These are phyloP conservation scores for Seira musarum DNA, from an alignment of 2,888 invertebrate genomes.

Conservation along the genomic window DNA sequence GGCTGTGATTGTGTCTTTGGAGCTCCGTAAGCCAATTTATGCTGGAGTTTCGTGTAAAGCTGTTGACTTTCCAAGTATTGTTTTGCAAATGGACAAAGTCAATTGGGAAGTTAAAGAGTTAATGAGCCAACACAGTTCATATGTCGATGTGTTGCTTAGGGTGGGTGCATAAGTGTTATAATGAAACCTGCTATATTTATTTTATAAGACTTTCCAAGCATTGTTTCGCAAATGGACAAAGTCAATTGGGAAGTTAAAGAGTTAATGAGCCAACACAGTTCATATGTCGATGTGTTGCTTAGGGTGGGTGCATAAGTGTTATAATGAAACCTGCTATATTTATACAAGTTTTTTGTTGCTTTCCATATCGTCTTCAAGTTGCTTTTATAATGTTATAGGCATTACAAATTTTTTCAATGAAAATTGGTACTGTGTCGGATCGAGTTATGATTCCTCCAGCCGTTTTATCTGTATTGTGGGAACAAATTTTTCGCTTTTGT, in stretches of 20 bases:
- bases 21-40: constrained; percentile 88
- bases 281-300: constrained; percentile 86
- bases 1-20: constrained; percentile 81
- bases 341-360: background rate
- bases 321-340: too few relatives aligned
- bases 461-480: constrained; percentile 85
- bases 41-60: constrained; percentile 87
- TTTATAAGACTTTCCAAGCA: constrained; percentile 83
- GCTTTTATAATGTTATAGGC: constrained; percentile 73
- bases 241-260: constrained; percentile 94
- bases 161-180: constrained; percentile 72
- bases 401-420: constrained; percentile 84
- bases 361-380: background rate
- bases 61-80: constrained; percentile 83
- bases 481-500: constrained; percentile 87
- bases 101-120: constrained; percentile 93
- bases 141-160: constrained; percentile 84
- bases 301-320: too few relatives aligned
- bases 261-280: constrained; percentile 92
- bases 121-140: constrained; percentile 93
- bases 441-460: constrained; percentile 82
- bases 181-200: too few relatives aligned
- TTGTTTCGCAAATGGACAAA: constrained; percentile 86
- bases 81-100: constrained; percentile 88
- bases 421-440: constrained; percentile 81